Evolutionary conservation across 2,888 invertebrate genomes (phyloP), one percentile per base, ranked within the genome.

Genomic region (Aproaerema taeniolella): DNA sequence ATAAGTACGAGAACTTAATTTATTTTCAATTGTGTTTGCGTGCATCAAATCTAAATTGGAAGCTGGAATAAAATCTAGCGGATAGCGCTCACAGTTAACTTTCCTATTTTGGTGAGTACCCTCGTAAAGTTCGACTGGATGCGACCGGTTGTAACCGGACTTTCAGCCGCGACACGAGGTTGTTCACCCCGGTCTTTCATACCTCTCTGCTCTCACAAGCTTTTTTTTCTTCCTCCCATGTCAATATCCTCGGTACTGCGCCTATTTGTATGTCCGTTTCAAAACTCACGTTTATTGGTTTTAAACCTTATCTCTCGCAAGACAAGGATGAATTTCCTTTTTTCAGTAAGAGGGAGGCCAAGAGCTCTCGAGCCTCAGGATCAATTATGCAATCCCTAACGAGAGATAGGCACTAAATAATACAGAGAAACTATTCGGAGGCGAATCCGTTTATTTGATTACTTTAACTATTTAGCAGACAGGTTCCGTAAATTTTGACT

Each of bases 311-410:
- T n/a, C n/a, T n/a, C n/a, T n/a, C n/a, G n/a, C n/a, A n/a, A n/a
- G n/a, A n/a, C n/a, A n/a, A n/a, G n/a, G n/a, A n/a, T n/a, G n/a
- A n/a, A n/a, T n/a, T n/a, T n/a, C n/a, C n/a, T n/a, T n/a, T n/a
- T n/a, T n/a, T n/a, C n/a, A n/a, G n/a, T n/a, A n/a, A n/a, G n/a
- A n/a, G n/a, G n/a, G n/a, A n/a, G n/a, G n/a, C n/a, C n/a, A n/a
- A n/a, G n/a, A n/a, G 54, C 60, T 61, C 56, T 53, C 51, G 61
- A 58, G 55, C 46, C 52, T 49, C 52, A 55, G 47, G 60, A 68
- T 74, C 66, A 73, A 74, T 74, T 72, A 74, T 75, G 68, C 66
- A 72, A 60, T 52, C 52, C 51, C 42, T 57, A 61, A 66, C 63
- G 62, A 61, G 63, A 64, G 60, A 55, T 51, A 48, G 58, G 31